Evolutionary conservation across 2,888 invertebrate species (phyloP).

Genomic region (Ceramica pisi): DNA sequence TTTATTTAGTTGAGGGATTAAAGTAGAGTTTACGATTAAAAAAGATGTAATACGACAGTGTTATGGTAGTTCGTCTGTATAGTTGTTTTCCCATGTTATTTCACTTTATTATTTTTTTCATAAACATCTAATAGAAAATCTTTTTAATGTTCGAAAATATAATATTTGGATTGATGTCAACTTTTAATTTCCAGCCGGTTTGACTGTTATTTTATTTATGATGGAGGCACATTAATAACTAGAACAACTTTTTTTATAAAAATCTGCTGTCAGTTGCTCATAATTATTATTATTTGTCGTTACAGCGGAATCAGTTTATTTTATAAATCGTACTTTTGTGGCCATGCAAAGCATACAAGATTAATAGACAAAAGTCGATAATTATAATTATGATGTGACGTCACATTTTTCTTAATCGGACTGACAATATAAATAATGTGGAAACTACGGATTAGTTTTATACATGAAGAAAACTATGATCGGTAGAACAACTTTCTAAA

Average conservation of each 20-base stretch:
- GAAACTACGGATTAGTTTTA: neutral
- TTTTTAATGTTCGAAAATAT: conserved; percentile 43
- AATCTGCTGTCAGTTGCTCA: conserved; percentile 26
- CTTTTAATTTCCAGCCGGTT: conserved; percentile 49
- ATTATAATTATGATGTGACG: neutral
- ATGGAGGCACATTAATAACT: conserved; percentile 31
- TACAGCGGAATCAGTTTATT: conserved; percentile 30
- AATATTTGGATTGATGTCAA: conserved; percentile 64
- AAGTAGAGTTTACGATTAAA: neutral
- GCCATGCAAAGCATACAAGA: conserved; percentile 18
- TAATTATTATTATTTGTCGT: conserved; percentile 44
- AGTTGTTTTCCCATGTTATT: conserved; percentile 3
- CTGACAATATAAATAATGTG: neutral
- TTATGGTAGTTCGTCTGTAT: neutral
- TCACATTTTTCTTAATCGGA: neutral
- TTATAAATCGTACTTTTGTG: neutral
- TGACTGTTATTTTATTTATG: conserved; percentile 59
- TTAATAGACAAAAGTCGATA: neutral
- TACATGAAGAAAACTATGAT: too few relatives aligned
- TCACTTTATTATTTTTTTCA: neutral
- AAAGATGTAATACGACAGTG: neutral
- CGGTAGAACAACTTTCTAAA: too few relatives aligned
- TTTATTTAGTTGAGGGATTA: conserved; percentile 6
- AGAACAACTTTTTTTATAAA: conserved; percentile 27
- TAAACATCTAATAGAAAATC: conserved; percentile 27